Evolutionary conservation across 2,113 vertebrate genomes (phyloP), one percentile per base, ranked within the genome.

Genomic region (Pseudorectes ferrugineus): DNA sequence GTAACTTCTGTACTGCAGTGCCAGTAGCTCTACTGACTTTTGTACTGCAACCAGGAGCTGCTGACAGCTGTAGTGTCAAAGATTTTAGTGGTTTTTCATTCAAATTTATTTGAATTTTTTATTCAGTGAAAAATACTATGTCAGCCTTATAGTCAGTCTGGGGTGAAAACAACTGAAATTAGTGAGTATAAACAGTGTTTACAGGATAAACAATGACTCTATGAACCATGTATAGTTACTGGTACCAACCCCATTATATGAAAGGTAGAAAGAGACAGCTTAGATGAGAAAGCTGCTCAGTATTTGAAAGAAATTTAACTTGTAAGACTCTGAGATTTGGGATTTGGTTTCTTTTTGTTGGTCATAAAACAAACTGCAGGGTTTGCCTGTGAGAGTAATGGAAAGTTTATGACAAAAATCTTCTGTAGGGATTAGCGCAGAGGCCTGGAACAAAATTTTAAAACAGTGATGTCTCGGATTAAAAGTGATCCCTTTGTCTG

Each of bases 381-480:
- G 16, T 65, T 77, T 62, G 9, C 21, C 15, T 84, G 13, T 21
- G 36, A 66, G 49, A 65, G 42, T 9, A 13, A 23, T 0, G 4
- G 51, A 28, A 76, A 48, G 16, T 65, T 59, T 16, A 40, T 63
- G 38, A 40, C 45, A 82, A 73, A 33, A 57, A 11, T 25, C 22
- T 51, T 51, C 9, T 49, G 17, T 17, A 78, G 42, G 38, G 29
- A 66, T 51, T 49, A 67, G 35, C 17, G 11, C 22, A 63, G 38
- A 49, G 22, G 12, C 35, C n/a, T 68, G 35, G 31, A 80, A 51
- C 6, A 57, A 84, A 62, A 52, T 33, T 77, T 38, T 54, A 38
- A 46, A 26, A 5, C 11, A 29, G 0, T 19, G 26, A 6, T 40
- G 20, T 11, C 16, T 68, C 1, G 0, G 10, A 7, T 57, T 54